Conservation (phyloP, 2,888 invertebrate genomes). For the Chrysina gloriosa region DNA sequence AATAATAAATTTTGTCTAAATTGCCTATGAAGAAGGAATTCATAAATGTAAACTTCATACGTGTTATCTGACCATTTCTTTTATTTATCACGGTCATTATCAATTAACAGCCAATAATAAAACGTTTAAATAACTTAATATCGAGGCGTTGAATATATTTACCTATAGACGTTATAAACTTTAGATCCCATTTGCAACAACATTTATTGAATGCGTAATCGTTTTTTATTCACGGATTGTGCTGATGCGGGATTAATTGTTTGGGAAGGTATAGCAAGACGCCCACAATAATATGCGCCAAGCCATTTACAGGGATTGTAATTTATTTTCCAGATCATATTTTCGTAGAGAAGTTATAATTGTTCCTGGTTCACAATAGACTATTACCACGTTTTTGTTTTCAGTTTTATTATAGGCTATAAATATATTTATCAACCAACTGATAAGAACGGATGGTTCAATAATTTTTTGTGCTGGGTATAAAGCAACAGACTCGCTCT, state of each 20-base stretch:
- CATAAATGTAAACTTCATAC: slow-evolving; percentile 1
- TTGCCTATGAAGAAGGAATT: slow-evolving; percentile 16
- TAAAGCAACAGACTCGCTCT: slow-evolving; percentile 21
- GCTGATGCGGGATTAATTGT: no score
- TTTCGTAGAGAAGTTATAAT: slow-evolving; percentile 30
- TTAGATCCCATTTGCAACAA: no score
- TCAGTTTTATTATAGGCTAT: slow-evolving; percentile 48
- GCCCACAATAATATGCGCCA: neutral
- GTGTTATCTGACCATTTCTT: neutral
- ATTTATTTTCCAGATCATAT: slow-evolving; percentile 13
- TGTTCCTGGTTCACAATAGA: slow-evolving; percentile 49
- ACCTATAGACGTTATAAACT: neutral
- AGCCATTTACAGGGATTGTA: neutral
- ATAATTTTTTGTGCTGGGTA: slow-evolving; percentile 32
- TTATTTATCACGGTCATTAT: slow-evolving; percentile 24
- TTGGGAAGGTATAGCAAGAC: no score
- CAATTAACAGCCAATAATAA: slow-evolving; percentile 32
- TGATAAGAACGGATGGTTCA: slow-evolving; percentile 48
- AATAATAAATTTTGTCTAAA: slow-evolving; percentile 34
- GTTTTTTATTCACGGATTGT: no score
- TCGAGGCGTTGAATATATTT: neutral
- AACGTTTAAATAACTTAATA: slow-evolving; percentile 14
- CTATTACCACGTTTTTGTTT: slow-evolving; percentile 51
- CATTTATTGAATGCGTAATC: no score
- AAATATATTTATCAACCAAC: slow-evolving; percentile 52